Percentiles rank a stretch among this genome's conserved stretches.
These are phyloP conservation scores for Cacoxenus indagator DNA, from an alignment of 2,888 invertebrate species.

Conservation along the genomic window DNA sequence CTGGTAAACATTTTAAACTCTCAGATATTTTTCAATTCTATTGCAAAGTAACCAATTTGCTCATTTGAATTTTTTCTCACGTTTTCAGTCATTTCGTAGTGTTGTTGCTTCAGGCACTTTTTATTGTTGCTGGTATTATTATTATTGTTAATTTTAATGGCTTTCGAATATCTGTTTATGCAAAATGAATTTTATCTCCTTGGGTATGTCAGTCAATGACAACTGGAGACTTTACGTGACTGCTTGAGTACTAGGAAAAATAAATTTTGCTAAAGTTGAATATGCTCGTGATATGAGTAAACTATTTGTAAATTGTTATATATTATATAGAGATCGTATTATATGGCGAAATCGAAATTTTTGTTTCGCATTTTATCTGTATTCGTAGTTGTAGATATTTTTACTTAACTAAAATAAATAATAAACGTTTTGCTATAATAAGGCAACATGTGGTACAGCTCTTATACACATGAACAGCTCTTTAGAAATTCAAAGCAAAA, in stretches of 20 bases:
- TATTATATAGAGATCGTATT: no score
- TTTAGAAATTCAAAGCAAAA: no score
- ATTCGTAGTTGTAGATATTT: no score
- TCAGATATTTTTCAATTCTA: not conserved
- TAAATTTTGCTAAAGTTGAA: not conserved
- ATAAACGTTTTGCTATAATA: no score
- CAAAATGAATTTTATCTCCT: not conserved
- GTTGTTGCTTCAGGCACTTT: no score
- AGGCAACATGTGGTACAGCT: no score
- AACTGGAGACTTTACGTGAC: not conserved
- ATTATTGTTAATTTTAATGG: not conserved
- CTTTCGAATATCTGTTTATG: constrained; percentile 12
- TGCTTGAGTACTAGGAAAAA: not conserved
- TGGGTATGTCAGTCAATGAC: not conserved
- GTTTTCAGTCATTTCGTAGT: not conserved
- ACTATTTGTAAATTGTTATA: no score
- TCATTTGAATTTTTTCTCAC: constrained; percentile 15
- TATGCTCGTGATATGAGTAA: no score
- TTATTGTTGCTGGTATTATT: not conserved
- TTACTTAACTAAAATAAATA: no score
- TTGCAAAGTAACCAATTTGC: not conserved
- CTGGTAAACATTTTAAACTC: not conserved
- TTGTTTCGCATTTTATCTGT: no score
- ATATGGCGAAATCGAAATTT: no score
- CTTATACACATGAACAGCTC: no score